A percentile compares a stretch with the other conserved stretches of the same genome.
These are phyloP conservation scores for Pygoscelis adeliae DNA, from an alignment of 2,113 vertebrate species.

Conservation along the genomic window DNA sequence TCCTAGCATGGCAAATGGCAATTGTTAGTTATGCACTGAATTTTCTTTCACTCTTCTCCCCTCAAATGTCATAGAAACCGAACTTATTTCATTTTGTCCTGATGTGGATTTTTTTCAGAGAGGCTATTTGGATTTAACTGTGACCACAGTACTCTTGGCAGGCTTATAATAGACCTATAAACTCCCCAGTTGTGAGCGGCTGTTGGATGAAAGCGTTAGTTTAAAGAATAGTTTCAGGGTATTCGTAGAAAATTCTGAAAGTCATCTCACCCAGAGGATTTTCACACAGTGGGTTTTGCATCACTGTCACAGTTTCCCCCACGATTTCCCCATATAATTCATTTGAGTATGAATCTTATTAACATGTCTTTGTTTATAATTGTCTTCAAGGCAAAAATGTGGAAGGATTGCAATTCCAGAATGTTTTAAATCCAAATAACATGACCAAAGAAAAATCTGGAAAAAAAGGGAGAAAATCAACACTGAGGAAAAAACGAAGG, in stretches of 20 bases:
- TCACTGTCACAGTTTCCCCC: neutral
- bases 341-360: neutral
- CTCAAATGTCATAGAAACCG: slow-evolving; percentile 12
- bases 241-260: slow-evolving; percentile 25
- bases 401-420: neutral
- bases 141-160: slow-evolving; percentile 51
- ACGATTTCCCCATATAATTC: neutral
- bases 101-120: neutral
- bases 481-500: neutral
- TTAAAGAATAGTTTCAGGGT: slow-evolving; percentile 23
- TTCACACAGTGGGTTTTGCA: neutral
- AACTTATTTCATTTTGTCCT: slow-evolving; percentile 24
- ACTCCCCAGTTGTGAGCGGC: slow-evolving; percentile 16
- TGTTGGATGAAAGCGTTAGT: slow-evolving; percentile 7
- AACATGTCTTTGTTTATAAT: slow-evolving; percentile 6
- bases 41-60: neutral
- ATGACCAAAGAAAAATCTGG: neutral
- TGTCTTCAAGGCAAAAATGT: slow-evolving; percentile 29
- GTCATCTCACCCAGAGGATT: neutral
- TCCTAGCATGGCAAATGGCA: neutral
- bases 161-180: slow-evolving; percentile 30
- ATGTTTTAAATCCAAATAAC: slow-evolving; percentile 14
- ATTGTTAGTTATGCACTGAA: neutral
- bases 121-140: slow-evolving; percentile 21
- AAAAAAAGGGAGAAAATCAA: neutral